These are phyloP conservation scores for Pantala flavescens DNA, from an alignment of 1,140 invertebrate genomes.

Conservation along the genomic window DNA sequence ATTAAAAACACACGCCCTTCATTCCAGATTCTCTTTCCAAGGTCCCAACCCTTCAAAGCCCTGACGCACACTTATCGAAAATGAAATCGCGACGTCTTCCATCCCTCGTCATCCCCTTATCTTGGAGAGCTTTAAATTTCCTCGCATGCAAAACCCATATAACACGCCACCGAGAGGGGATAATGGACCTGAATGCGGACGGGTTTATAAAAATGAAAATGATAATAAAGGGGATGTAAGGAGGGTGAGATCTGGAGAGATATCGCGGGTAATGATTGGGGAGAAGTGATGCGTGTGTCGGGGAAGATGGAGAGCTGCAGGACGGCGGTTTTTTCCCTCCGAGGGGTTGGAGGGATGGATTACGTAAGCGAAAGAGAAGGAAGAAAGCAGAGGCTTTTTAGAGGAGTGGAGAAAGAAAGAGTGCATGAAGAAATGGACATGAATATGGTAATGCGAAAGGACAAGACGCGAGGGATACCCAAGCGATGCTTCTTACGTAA, in stretches of 20 bases:
- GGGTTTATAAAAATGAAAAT: background rate
- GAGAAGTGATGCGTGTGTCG: too few species aligned
- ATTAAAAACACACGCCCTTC: background rate
- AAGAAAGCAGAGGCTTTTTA: too few species aligned
- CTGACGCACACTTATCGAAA: background rate
- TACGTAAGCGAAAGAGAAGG: too few species aligned
- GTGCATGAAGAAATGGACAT: too few species aligned
- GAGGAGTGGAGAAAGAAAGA: too few species aligned
- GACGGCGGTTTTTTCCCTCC: too few species aligned
- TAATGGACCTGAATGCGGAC: background rate
- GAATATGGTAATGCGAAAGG: too few species aligned
- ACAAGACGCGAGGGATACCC: too few species aligned
- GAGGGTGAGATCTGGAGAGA: background rate
- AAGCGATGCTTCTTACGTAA: too few species aligned
- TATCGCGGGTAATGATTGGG: too few species aligned
- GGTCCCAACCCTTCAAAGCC: background rate
- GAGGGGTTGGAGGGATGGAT: too few species aligned
- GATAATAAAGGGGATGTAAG: background rate
- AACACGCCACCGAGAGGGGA: background rate
- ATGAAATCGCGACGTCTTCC: conserved; percentile 3
- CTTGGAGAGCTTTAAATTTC: background rate
- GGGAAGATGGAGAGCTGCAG: too few species aligned
- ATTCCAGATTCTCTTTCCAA: background rate
- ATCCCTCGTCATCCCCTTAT: background rate
- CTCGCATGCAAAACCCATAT: background rate